Evolutionary conservation across 2,797 vertebrate genomes (phyloP).

Genomic region (Coregonus sp.): DNA sequence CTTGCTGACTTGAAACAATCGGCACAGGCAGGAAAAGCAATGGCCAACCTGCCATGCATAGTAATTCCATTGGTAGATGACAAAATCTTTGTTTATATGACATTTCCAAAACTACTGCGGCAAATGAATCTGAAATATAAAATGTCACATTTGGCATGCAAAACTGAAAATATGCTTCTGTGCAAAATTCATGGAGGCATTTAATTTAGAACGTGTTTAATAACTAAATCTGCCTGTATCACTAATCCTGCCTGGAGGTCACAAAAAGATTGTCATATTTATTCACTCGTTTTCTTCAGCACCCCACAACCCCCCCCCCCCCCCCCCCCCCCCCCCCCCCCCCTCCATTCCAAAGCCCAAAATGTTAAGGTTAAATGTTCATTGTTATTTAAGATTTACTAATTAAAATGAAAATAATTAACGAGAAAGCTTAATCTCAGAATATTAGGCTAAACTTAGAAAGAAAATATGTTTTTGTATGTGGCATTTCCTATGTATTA

Average conservation of each 20-base stretch:
- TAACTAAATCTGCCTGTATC: constrained; percentile 96
- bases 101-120: constrained; percentile 96
- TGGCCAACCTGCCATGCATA: constrained; percentile 95
- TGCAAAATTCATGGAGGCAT: constrained; percentile 99
- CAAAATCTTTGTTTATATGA: constrained; percentile 99
- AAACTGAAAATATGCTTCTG: constrained; percentile 99
- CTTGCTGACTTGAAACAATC: constrained; percentile 99
- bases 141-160: constrained; percentile 99
- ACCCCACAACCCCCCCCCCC: too few species aligned
- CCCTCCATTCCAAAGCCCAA: constrained; percentile 85
- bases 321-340: constrained; percentile 11
- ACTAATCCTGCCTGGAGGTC: constrained; percentile 99
- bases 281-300: constrained; percentile 82
- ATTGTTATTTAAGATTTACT: constrained; percentile 99
- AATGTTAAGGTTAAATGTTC: constrained; percentile 97
- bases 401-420: constrained; percentile 99
- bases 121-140: constrained; percentile 98
- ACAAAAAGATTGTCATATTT: constrained; percentile 98
- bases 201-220: constrained; percentile 99
- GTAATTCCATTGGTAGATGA: constrained; percentile 98
- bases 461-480: constrained; percentile 88
- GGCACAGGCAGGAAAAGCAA: constrained; percentile 87
- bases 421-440: constrained; percentile 92
- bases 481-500: constrained; percentile 79
- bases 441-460: constrained; percentile 88